Base-by-base conservation (phyloP, 64 coral and sea anemone genomes). In the Anthopleura sola region DNA sequence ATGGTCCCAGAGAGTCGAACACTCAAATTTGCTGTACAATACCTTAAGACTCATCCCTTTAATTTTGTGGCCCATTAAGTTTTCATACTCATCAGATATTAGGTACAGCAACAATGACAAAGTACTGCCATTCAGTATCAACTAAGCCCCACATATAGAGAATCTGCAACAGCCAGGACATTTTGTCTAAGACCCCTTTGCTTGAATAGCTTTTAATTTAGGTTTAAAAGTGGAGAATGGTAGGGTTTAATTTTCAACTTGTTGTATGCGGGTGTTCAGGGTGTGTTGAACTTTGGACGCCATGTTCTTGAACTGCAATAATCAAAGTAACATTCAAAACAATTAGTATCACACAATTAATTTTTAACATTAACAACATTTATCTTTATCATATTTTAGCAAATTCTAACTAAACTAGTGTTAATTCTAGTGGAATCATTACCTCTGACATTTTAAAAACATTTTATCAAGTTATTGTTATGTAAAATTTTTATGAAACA, bases 291-390 rank as follows among this genome's bases (percentile, higher is more conserved):
- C 76, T 79, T 38, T 79, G 76, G 37, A 44, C 37, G 8, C 44
- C 76, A 48, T 79, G 76, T 19, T 79, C 76, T 79, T 79, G 36
- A 24, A 79, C 76, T 79, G 76, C 76, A 79, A 79, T 79, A 44
- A 79, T 38, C 37, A 79, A 79, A 79, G 76, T 79, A 79, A 79
- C 76, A 79, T 79, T 79, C 26, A 71, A n/a, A 33, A 47, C 76
- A 46, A 47, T 79, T 79, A 79, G 76, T 79, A 79, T 23, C 24
- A 8, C 66, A 32, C 66, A 34, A 71, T 71, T 71, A 71, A 32
- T 32, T 33, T 29, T 71, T 36, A 71, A 12, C n/a, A 71, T 71
- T 71, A 71, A 9, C 12, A 71, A 71, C 66, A 71, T 17, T 34
- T 71, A 32, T 14, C 11, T 32, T 71, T 69, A 32, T 71, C n/a